Evolutionary conservation across 2,888 invertebrate genomes (phyloP).

Genomic region (Neuroscelio doddi): DNA sequence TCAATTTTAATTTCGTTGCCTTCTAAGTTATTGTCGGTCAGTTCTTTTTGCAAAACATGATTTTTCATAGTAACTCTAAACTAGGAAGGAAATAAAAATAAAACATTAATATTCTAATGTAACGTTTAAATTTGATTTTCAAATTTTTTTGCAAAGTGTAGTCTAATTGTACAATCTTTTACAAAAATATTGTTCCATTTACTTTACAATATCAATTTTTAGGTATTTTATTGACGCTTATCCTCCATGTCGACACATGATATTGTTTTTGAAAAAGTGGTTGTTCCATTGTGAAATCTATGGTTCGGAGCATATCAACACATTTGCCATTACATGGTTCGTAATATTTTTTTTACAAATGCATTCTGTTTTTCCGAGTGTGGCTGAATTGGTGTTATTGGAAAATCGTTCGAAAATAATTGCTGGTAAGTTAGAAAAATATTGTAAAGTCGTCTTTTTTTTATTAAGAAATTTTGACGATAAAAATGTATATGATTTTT

Average conservation of each 20-base stretch:
- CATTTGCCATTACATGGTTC: conserved; percentile 75
- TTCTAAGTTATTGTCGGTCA: too few species aligned
- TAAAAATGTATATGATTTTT: too few species aligned
- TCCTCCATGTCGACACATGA: conserved; percentile 72
- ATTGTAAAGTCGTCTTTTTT: too few species aligned
- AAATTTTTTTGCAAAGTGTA: too few species aligned
- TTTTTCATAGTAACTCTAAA: too few species aligned
- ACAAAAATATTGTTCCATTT: conserved; percentile 20
- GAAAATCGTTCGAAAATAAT: not conserved
- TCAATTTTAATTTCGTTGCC: too few species aligned
- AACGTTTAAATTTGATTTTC: conserved; percentile 1
- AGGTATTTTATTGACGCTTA: conserved; percentile 69
- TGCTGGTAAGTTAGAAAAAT: not conserved
- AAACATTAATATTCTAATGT: too few species aligned
- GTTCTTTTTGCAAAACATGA: too few species aligned
- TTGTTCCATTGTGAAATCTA: conserved; percentile 65
- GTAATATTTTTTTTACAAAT: conserved; percentile 76
- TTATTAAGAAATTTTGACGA: too few species aligned
- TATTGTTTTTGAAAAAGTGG: conserved; percentile 77
- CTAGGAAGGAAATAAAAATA: too few species aligned
- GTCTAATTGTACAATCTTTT: not conserved
- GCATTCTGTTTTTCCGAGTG: conserved; percentile 69
- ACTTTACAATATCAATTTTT: too few species aligned
- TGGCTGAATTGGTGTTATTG: conserved; percentile 58
- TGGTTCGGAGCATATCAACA: conserved; percentile 63